These are phyloP conservation scores for Aldrovandia affinis DNA, from an alignment of 2,797 vertebrate genomes.

Conservation along the genomic window DNA sequence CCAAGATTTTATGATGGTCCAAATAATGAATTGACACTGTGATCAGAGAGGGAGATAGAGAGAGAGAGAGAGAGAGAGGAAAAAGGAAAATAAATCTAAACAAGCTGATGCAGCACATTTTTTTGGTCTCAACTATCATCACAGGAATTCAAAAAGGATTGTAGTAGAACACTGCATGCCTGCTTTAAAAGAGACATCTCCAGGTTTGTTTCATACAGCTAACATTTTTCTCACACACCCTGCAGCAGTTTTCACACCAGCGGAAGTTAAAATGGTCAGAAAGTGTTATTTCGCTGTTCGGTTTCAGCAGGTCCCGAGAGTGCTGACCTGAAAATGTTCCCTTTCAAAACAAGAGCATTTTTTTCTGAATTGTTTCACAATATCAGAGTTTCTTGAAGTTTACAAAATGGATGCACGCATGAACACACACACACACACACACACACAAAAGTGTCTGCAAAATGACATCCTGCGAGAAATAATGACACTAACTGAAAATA, in stretches of 20 bases:
- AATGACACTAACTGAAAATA: neutral
- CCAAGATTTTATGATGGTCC: neutral
- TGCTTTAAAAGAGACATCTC: neutral
- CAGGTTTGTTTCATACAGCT: neutral
- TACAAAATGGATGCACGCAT: neutral
- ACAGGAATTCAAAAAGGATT: neutral
- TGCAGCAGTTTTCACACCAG: constrained; percentile 3
- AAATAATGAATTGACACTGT: constrained; percentile 9
- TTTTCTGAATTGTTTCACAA: neutral
- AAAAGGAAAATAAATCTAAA: constrained; percentile 3
- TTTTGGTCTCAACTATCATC: neutral
- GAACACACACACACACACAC: neutral
- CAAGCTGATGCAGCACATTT: neutral
- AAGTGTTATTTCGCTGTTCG: neutral
- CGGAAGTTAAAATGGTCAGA: constrained; percentile 12
- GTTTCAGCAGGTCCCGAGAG: neutral
- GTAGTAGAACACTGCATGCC: neutral
- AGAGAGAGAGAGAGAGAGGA: neutral
- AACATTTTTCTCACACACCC: constrained; percentile 12
- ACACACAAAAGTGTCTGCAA: neutral
- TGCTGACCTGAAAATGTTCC: constrained; percentile 2
- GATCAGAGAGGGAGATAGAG: neutral
- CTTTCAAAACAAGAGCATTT: constrained; percentile 1
- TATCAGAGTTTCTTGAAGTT: neutral
- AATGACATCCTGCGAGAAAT: neutral